Evolutionary conservation across 2,797 vertebrate species (phyloP).

Genomic region (Leptatherina wallacei): DNA sequence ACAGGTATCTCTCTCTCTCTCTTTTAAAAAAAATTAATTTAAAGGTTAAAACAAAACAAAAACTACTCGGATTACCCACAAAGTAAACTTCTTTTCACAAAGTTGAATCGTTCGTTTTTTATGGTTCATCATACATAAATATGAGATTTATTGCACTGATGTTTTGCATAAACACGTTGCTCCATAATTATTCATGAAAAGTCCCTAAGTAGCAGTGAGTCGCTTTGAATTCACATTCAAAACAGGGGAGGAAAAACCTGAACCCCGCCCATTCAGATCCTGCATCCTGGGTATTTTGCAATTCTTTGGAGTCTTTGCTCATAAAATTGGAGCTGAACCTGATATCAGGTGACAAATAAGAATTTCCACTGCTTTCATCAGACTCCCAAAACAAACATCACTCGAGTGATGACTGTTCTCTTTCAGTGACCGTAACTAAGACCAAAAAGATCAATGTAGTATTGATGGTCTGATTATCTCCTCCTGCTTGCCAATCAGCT

Average conservation of each 20-base stretch:
- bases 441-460: constrained; percentile 39
- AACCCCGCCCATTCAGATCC: constrained; percentile 6
- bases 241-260: background rate
- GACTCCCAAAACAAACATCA: constrained; percentile 46
- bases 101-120: background rate
- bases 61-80: background rate
- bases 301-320: constrained; percentile 12
- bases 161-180: constrained; percentile 20
- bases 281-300: constrained; percentile 7
- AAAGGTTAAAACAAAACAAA: background rate
- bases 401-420: constrained; percentile 45
- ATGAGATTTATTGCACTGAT: background rate
- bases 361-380: constrained; percentile 37
- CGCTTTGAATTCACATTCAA: constrained; percentile 15
- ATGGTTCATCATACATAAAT: constrained; percentile 11
- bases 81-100: constrained; percentile 13
- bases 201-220: background rate
- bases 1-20: background rate
- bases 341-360: constrained; percentile 34
- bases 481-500: constrained; percentile 26
- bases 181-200: constrained; percentile 34
- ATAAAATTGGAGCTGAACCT: constrained; percentile 18
- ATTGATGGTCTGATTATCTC: constrained; percentile 63
- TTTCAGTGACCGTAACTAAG: constrained; percentile 47
- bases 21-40: too few relatives aligned